Evolutionary conservation across 2,797 vertebrate species (phyloP), one percentile per base, ranked within the genome.

Genomic region (Nothura maculosa): DNA sequence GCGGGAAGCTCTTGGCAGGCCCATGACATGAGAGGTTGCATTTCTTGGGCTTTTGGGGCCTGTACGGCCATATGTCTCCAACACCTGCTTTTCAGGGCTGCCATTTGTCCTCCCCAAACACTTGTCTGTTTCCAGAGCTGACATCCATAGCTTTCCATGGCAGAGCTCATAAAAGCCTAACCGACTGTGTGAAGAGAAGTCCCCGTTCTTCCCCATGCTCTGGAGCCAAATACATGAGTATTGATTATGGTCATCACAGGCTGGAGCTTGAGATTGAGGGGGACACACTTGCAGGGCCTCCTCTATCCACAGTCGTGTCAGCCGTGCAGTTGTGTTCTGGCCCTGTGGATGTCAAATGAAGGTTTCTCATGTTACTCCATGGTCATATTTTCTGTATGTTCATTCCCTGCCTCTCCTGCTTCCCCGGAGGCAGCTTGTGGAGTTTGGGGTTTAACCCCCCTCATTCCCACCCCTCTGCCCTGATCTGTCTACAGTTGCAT

Each of bases 401-500:
- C 32, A 21, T 50, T 42, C 21, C 36, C 50, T n/a, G 47, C 43
- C 48, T 60, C 25, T 67, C 50, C 30, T 25, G 30, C 34, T 62
- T 36, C 58, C 58, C 20, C 9, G 22, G 34, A 60, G 12, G 32
- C 32, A 36, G 60, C 58, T 47, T 52, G 52, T 58, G 43, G 27
- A 19, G 54, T 25, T 55, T 75, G 36, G 50, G 57, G 58, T 67
- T 80, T 74, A 75, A 40, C 12, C 48, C 21, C 64, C 16, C 32
- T n/a, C 10, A 54, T 73, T 79, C 52, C 21, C 38, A 70, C 38
- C 24, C n/a, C 22, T 77, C 22, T 83, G n/a, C 45, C 20, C 12
- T 60, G 43, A 3, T 6, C 25, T 50, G 13, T 38, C n/a, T 3
- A 6, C 6, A 50, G 55, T 19, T 45, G 1, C 1, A 0, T 25